Evolutionary conservation across 1,140 invertebrate species (phyloP), one percentile per base, ranked within the genome.

Genomic region (Rhynchophorus ferrugineus): DNA sequence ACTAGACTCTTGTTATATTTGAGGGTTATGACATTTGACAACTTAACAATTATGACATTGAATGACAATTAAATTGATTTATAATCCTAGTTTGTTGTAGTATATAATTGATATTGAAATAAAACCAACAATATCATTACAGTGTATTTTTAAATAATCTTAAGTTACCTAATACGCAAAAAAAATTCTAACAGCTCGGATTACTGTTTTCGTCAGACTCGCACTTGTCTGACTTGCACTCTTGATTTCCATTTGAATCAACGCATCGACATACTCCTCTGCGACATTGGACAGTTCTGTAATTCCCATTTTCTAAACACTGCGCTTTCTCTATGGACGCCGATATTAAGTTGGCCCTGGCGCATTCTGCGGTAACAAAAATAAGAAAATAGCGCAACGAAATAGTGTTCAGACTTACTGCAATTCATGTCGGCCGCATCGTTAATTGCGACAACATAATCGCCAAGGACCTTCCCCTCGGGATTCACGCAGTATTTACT

Each of bases 301-400:
- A 82, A 63, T 79, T 82, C 9, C 81, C 81, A 65, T 77, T 79
- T 16, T 53, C 48, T 56, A 75, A 76, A 57, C 80, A 83, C 1
- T 65, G 57, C 0, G 79, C 78, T 43, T 71, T 64, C 56, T 77
- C 74, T 0, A 54, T 38, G 1, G 68, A 59, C 6, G 57, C 58
- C 64, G 80, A 71, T 2, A 79, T 43, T 24, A 62, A 56, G 6
- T 64, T 62, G 7, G 77, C 74, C 50, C 73, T 60, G 3, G 77
- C 76, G 62, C 79, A 82, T 63, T 80, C 78, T 81, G 34, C 0
- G 61, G 60, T 63, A 3, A 63, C 68, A 53, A 48, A 46, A 54
- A 44, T 41, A 45, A 17, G 2, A 52, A 22, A 13, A 43, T 37
- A 35, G 13, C 11, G 13, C 5, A 7, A n/a, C n/a, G n/a, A n/a